Conservation (phyloP, 2,888 invertebrate genomes). For the Euproctis similis region DNA sequence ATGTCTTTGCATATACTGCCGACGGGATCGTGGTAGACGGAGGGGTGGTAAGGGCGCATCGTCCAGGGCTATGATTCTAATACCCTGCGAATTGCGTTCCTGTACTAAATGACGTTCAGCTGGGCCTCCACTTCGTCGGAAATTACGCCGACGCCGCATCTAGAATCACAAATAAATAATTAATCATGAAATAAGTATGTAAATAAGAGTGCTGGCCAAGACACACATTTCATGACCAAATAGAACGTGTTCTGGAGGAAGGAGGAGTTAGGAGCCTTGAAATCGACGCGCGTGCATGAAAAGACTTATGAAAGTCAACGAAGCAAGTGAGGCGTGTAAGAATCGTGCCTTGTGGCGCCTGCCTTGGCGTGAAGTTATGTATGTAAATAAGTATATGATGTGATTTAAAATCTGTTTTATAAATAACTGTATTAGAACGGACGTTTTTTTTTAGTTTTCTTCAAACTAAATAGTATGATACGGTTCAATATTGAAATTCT, state of each 20-base stretch:
- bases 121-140: constrained; percentile 18
- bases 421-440: not conserved
- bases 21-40: constrained; percentile 35
- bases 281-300: too few relatives aligned
- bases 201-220: not conserved
- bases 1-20: constrained; percentile 41
- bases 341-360: too few relatives aligned
- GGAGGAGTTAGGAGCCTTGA: too few relatives aligned
- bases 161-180: too few relatives aligned
- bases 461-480: too few relatives aligned
- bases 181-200: too few relatives aligned
- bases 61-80: constrained; percentile 38
- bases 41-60: constrained; percentile 39
- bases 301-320: too few relatives aligned
- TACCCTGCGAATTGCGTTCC: constrained; percentile 31
- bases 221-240: too few relatives aligned
- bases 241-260: too few relatives aligned
- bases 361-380: too few relatives aligned
- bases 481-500: too few relatives aligned
- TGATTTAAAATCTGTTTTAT: not conserved
- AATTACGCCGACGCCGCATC: constrained; percentile 5
- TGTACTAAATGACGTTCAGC: constrained; percentile 27
- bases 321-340: too few relatives aligned
- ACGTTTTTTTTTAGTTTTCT: not conserved
- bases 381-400: not conserved